Percentiles rank a stretch among this genome's conserved stretches.
Conservation (phyloP, 2,113 vertebrate species). For the Scomber colias region DNA sequence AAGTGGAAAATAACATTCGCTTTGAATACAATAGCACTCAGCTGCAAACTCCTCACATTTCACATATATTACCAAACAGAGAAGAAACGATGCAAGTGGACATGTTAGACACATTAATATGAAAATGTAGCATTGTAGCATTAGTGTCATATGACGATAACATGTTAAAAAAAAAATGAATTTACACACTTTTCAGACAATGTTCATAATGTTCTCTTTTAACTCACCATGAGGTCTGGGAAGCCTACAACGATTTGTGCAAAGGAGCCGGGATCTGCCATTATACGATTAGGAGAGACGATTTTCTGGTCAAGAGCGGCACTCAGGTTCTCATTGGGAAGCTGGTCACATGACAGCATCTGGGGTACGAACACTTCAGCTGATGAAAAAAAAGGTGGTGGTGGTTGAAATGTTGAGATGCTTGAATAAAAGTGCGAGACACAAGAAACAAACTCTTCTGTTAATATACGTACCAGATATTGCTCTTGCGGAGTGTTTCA, state of each 20-base stretch:
- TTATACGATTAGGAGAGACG: slow-evolving; percentile 92
- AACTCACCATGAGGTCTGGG: slow-evolving; percentile 94
- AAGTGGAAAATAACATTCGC: no score
- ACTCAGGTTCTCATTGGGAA: slow-evolving; percentile 94
- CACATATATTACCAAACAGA: no score
- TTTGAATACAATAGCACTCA: background rate
- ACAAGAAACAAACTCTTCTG: background rate
- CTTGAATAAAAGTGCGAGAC: no score
- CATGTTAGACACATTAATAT: no score
- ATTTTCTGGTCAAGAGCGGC: slow-evolving; percentile 94
- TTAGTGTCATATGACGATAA: no score
- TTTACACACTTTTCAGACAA: no score
- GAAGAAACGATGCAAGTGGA: no score
- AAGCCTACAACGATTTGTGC: slow-evolving; percentile 92
- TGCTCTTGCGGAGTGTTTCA: no score
- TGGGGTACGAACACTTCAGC: slow-evolving; percentile 82
- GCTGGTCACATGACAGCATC: slow-evolving; percentile 89
- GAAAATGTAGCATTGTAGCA: no score
- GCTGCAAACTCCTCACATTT: background rate
- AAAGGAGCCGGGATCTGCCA: slow-evolving; percentile 88
- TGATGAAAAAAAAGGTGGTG: slow-evolving; percentile 49
- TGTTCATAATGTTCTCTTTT: background rate
- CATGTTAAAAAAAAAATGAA: no score
- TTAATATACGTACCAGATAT: background rate
- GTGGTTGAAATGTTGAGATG: background rate